Evolutionary conservation across 2,113 vertebrate species (phyloP).

Genomic region (Salminus brasiliensis): DNA sequence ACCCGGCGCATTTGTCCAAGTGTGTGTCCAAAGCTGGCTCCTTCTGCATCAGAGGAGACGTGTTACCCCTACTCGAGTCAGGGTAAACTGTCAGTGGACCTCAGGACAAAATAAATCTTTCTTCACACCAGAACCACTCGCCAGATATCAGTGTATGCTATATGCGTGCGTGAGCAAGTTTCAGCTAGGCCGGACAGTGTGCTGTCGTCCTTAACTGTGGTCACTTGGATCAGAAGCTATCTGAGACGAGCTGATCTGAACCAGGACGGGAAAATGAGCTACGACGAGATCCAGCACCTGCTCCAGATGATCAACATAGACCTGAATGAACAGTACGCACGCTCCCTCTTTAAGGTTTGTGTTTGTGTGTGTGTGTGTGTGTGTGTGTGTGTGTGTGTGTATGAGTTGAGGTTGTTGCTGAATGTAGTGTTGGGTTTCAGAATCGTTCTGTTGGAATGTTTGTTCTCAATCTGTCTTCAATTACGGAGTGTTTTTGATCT

Average conservation of each 20-base stretch:
- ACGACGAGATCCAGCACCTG: constrained; percentile 89
- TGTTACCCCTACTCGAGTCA: too few relatives aligned
- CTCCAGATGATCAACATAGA: constrained; percentile 95
- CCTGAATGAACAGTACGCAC: constrained; percentile 88
- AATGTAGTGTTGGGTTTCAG: background rate
- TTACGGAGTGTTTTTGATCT: background rate
- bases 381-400: background rate
- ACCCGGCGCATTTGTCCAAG: too few relatives aligned
- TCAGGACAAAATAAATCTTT: too few relatives aligned
- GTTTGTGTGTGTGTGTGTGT: background rate
- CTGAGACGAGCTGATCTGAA: constrained; percentile 88
- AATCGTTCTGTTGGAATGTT: background rate
- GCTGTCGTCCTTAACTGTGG: constrained; percentile 62
- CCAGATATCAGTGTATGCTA: too few relatives aligned
- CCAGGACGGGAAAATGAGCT: constrained; percentile 94
- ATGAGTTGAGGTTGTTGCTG: background rate
- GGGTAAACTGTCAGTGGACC: too few relatives aligned
- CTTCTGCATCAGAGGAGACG: too few relatives aligned
- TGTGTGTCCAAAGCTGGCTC: too few relatives aligned
- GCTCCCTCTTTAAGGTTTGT: constrained; percentile 88
- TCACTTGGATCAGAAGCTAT: constrained; percentile 89
- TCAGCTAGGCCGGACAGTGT: background rate
- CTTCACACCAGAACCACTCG: too few relatives aligned
- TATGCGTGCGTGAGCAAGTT: background rate
- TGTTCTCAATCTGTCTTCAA: constrained; percentile 11